These are phyloP conservation scores for human DNA, from an alignment of 2,113 vertebrate genomes.

Conservation along the genomic window DNA sequence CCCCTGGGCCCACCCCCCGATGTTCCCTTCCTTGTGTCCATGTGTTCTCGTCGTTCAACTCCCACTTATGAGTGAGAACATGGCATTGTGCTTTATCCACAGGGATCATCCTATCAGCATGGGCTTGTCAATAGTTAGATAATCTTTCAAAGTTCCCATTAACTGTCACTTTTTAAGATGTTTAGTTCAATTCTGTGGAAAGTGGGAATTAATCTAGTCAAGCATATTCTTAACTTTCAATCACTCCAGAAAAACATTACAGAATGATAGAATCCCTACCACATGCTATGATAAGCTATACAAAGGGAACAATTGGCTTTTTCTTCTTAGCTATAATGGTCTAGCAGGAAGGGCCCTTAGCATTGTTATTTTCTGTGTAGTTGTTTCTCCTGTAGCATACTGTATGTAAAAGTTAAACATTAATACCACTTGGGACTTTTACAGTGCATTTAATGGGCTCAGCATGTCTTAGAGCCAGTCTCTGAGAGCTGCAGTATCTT, in stretches of 20 bases:
- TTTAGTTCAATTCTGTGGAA: slow-evolving; percentile 31
- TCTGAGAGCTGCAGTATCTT: background rate
- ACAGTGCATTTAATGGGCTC: slow-evolving; percentile 30
- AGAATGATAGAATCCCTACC: slow-evolving; percentile 44
- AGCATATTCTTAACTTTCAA: slow-evolving; percentile 45
- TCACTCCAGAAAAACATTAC: background rate
- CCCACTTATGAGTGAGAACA: too few species aligned
- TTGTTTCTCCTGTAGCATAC: slow-evolving; percentile 28
- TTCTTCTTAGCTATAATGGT: slow-evolving; percentile 52
- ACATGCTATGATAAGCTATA: background rate
- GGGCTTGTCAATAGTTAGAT: background rate
- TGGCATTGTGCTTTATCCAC: background rate
- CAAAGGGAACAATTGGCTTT: slow-evolving; percentile 45
- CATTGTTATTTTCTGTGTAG: slow-evolving; percentile 60
- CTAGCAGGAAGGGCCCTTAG: slow-evolving; percentile 51
- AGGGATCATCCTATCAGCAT: background rate
- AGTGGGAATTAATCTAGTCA: slow-evolving; percentile 43
- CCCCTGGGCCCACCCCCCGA: too few species aligned
- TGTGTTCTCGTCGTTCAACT: too few species aligned
- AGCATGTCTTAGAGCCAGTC: slow-evolving; percentile 7
- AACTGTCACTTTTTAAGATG: background rate
- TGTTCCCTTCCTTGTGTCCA: too few species aligned
- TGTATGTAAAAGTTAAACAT: slow-evolving; percentile 41
- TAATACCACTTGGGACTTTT: slow-evolving; percentile 23
- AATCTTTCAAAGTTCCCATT: slow-evolving; percentile 32